These are phyloP conservation scores for Ypsolopha sequella DNA, from an alignment of 2,888 invertebrate genomes.

Conservation along the genomic window DNA sequence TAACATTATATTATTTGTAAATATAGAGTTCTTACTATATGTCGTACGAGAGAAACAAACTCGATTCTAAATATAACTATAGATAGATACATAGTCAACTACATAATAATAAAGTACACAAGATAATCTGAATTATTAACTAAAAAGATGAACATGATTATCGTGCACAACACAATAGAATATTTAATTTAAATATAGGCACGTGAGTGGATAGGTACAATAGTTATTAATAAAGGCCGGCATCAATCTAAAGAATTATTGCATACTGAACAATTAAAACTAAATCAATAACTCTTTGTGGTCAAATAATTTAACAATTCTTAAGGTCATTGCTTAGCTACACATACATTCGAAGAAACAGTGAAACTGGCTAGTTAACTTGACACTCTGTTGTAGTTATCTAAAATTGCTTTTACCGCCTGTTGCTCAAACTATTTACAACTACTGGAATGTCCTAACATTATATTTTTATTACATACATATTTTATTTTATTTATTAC, in stretches of 20 bases:
- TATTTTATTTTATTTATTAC: slow-evolving; percentile 15
- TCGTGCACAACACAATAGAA: slow-evolving; percentile 54
- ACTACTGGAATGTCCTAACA: slow-evolving; percentile 58
- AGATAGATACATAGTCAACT: slow-evolving; percentile 45
- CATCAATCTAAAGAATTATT: too few relatives aligned
- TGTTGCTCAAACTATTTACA: slow-evolving; percentile 10
- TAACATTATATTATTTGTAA: slow-evolving; percentile 72
- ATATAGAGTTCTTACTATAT: slow-evolving; percentile 62
- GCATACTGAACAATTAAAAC: too few relatives aligned
- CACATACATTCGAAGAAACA: too few relatives aligned
- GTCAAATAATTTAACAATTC: too few relatives aligned
- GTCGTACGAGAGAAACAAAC: slow-evolving; percentile 57
- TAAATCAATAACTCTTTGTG: too few relatives aligned
- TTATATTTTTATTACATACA: slow-evolving; percentile 21
- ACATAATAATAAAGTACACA: slow-evolving; percentile 40
- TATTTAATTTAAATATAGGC: slow-evolving; percentile 49
- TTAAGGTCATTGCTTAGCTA: too few relatives aligned
- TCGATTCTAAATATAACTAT: slow-evolving; percentile 48
- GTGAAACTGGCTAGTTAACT: too few relatives aligned
- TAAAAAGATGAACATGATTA: slow-evolving; percentile 25
- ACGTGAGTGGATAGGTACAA: slow-evolving; percentile 44
- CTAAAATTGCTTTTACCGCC: too few relatives aligned
- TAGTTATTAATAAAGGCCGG: too few relatives aligned
- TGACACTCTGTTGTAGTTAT: too few relatives aligned
- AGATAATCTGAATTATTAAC: slow-evolving; percentile 47